Evolutionary conservation across 1,140 invertebrate genomes (phyloP), one percentile per base, ranked within the genome.

Genomic region (Drosophila pseudoananassae): DNA sequence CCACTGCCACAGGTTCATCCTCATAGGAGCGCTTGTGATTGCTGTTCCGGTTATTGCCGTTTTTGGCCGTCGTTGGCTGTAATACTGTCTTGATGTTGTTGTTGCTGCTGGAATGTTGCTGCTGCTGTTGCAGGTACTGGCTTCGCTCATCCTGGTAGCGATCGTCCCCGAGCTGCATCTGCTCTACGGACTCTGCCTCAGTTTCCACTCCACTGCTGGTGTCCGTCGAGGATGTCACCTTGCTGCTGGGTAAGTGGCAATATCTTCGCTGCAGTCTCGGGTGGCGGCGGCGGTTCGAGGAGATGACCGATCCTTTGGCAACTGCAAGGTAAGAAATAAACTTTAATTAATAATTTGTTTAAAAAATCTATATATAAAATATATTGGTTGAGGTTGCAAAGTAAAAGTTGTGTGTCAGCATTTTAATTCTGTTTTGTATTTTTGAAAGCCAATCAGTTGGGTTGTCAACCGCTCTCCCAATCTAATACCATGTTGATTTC

Each of bases 1-100:
- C 59, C 14, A 61, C 49, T 15, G 60, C 60, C 4, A 59, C 29
- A 6, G 74, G 46, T 3, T 36, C 61, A 25, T 78, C 51, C 15
- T 70, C 70, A 68, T 75, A 59, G n/a, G 31, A 14, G 72, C 68
- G 73, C 25, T 56, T 49, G 14, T 59, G 38, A 8, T 66, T 51
- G 51, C 17, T 47, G n/a, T 31, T 60, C 15, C 40, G 14, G 40
- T 17, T 15, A 43, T 17, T 43, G n/a, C 33, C 65, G 50, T 77
- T 27, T 27, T 6, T 75, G 27, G 68, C 61, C 52, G 49, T 73
- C 9, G 68, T 69, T 4, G 81, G 82, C 52, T 85, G 82, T 85
- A 85, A 85, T 85, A 85, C 82, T 85, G 78, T 71, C 73, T 80
- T 80, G 20, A 81, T 85, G 45, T 65, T 69, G 55, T 29, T 66